Evolutionary conservation across 1,140 invertebrate genomes (phyloP), one percentile per base, ranked within the genome.

Genomic region (Eubasilissa regina): DNA sequence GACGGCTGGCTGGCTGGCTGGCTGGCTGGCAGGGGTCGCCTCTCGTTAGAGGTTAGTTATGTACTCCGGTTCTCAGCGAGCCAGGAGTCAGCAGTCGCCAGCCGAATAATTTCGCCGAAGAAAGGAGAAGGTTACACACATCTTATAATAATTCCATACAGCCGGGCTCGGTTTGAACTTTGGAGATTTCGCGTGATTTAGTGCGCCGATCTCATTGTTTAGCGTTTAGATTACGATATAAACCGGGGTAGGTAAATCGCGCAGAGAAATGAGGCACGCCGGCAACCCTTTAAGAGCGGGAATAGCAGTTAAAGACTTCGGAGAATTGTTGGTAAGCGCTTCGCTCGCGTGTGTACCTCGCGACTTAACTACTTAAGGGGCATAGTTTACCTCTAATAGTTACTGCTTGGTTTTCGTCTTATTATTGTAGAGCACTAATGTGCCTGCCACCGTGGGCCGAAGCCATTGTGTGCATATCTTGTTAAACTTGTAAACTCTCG

Each of bases 351-450:
- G 78, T 82, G 81, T 82, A 72, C 79, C 75, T 80, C 47, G 78
- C 76, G 79, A 80, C 79, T 82, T 80, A 80, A 78, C 81, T 78
- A 78, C 81, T 82, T 82, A 82, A 79, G 75, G 75, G 76, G 78
- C 81, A 82, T 82, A 82, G 81, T 82, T 82, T 82, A 82, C 81
- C 81, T 82, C 81, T 82, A 82, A 82, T 82, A 82, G 81, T 82
- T 82, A 80, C 78, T 75, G 81, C 81, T 80, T 79, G 81, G 81
- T 77, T 82, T 82, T 80, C 78, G 75, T 82, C 81, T 82, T 82
- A 82, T 80, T 82, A 82, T 80, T 82, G 80, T 79, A 48, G 45
- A 81, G 58, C 58, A 43, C 76, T 72, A 76, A 76, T 76, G 74
- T 62, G 56, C 68, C 68, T 48, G 68, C 68, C 47, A 55, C 66